Evolutionary conservation across 2,797 vertebrate genomes (phyloP).

Genomic region (Pseudochirops cupreus): DNA sequence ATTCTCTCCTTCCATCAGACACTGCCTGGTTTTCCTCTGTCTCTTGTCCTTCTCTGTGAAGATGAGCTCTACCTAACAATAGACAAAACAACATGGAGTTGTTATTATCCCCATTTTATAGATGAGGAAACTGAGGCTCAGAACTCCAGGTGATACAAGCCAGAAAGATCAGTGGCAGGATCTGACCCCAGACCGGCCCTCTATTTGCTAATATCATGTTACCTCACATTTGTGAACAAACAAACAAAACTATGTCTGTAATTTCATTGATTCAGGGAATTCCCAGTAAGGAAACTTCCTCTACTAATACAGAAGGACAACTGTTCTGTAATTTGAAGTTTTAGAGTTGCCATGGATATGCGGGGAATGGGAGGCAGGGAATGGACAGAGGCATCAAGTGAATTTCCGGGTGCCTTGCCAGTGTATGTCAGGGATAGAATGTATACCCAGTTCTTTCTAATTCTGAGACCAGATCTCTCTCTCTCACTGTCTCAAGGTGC

Average conservation of each 20-base stretch:
- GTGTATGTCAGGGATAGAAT: neutral
- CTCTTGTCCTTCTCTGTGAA: neutral
- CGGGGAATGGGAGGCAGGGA: too few species aligned
- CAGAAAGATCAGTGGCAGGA: neutral
- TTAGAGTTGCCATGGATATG: neutral
- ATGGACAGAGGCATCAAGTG: neutral
- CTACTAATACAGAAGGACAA: neutral
- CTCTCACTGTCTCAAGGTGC: neutral
- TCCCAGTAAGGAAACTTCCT: neutral
- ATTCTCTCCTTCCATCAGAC: conserved; percentile 1
- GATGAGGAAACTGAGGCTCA: neutral
- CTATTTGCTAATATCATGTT: neutral
- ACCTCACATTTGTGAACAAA: neutral
- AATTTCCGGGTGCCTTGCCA: too few species aligned
- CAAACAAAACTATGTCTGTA: neutral
- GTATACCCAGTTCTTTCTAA: neutral
- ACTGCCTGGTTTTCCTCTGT: neutral
- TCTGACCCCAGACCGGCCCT: neutral
- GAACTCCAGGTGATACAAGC: neutral
- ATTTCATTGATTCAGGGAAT: neutral
- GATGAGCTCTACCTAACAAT: neutral
- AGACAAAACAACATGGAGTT: conserved; percentile 1
- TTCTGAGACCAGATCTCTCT: neutral
- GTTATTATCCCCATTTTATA: neutral
- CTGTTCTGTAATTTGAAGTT: neutral